Evolutionary conservation across 2,797 vertebrate species (phyloP).

Genomic region (Acanthornis magna): DNA sequence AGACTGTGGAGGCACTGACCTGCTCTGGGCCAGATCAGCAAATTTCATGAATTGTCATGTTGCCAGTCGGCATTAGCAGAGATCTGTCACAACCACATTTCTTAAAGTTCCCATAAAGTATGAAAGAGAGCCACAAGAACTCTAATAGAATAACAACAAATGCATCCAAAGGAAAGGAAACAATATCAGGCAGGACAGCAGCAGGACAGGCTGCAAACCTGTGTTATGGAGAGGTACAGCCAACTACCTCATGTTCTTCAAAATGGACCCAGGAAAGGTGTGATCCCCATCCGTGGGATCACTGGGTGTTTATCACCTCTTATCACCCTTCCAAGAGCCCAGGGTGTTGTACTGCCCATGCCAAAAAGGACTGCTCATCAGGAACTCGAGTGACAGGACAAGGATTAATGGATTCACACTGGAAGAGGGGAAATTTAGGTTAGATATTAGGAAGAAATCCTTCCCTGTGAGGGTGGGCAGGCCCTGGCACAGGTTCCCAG

Average conservation of each 20-base stretch:
- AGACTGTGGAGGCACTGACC: background rate
- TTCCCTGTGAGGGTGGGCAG: rapidly evolving
- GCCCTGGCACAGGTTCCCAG: background rate
- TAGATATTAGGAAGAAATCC: background rate
- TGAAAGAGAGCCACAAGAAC: background rate
- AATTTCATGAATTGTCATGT: background rate
- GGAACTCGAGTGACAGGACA: background rate
- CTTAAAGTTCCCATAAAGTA: background rate
- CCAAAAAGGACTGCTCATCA: background rate
- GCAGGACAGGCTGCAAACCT: background rate
- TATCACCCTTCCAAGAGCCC: background rate
- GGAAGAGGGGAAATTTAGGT: background rate
- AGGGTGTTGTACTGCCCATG: too few species aligned
- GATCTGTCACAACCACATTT: background rate
- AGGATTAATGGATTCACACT: background rate
- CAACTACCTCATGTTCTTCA: background rate
- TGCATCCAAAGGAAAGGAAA: background rate
- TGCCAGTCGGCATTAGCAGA: background rate
- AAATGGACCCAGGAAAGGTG: rapidly evolving
- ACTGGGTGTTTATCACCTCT: rapidly evolving
- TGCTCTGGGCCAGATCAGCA: background rate
- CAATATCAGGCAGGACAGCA: background rate
- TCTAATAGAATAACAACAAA: background rate
- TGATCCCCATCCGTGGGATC: background rate
- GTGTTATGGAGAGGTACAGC: rapidly evolving